phyloP scores from a whole-genome alignment of 2,113 vertebrate genomes.

The Montifringilla adamsi region DNA sequence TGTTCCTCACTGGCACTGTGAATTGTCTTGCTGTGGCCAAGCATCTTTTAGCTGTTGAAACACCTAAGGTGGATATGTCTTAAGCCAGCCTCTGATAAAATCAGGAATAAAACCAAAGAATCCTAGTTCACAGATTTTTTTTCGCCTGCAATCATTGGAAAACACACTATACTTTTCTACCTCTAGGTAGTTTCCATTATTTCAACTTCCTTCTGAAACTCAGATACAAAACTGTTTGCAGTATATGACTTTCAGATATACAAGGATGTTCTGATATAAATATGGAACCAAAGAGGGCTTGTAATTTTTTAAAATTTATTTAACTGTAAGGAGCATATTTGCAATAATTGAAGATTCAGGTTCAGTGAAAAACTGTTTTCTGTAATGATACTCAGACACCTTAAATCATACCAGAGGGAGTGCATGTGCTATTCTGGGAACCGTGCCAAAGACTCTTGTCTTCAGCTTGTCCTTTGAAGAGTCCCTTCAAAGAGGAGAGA shows the following conservation, averaged over 20 bases:
- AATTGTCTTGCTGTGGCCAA: background rate
- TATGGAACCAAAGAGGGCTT: background rate
- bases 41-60: constrained; percentile 13
- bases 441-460: background rate
- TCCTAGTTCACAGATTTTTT: background rate
- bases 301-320: background rate
- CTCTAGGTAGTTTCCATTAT: constrained; percentile 14
- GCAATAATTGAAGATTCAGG: background rate
- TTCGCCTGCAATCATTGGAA: background rate
- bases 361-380: background rate
- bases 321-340: background rate
- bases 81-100: background rate
- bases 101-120: background rate
- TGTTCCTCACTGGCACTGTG: background rate
- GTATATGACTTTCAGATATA: background rate
- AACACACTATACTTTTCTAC: constrained; percentile 4
- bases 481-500: background rate
- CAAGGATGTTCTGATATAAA: background rate
- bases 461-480: background rate
- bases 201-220: background rate
- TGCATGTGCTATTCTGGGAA: background rate
- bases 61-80: background rate
- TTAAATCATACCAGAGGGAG: background rate
- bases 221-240: background rate
- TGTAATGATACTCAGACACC: background rate